Base-by-base conservation (phyloP, 2,797 vertebrate genomes). In the Tympanoctomys barrerae region DNA sequence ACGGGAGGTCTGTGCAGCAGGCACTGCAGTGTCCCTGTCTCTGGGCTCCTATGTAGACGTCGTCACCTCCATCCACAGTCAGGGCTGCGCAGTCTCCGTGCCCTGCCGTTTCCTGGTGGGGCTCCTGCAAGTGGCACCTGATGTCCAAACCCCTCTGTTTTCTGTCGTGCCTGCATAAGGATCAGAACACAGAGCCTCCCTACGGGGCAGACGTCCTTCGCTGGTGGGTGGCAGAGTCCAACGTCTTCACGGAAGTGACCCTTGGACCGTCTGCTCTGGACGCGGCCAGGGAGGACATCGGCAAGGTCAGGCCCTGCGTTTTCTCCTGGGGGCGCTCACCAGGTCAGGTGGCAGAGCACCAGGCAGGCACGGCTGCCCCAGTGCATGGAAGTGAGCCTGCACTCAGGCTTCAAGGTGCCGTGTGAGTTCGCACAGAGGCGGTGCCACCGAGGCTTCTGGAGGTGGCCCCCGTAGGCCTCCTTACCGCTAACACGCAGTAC, bases 181-280 rank as follows among this genome's bases (percentile, higher is more conserved):
- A 99, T 79, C 97, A 98, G 57, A 96, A 68, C 46, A 97, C 97
- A 81, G 98, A 98, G 4, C 99, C 99, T 4, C 99, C 99, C 0
- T 99, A 99, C 0, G 99, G 99, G 1, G 99, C 99, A 0, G 99
- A 99, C 0, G 98, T 99, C 94, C 98, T 99, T 73, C 99, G 99
- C 83, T 99, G 99, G 99, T 99, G 99, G 99, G 99, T 99, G 14
- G 99, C 99, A 0, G 99, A 99, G 96, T 99, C 99, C 0, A 99
- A 99, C 0, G 97, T 99, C 81, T 99, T 99, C 96, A 98, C 99
- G 0, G 99, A 99, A 97, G 99, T 99, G 75, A 98, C 99, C 73
- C 98, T 99, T 1, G 99, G 99, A 6, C 98, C 99, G 0, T 98
- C 97, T 2, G 98, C 97, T 0, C 99, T 99, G 4, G 99, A 87